These are phyloP conservation scores for Synanthedon vespiformis DNA, from an alignment of 2,888 invertebrate genomes.

Conservation along the genomic window DNA sequence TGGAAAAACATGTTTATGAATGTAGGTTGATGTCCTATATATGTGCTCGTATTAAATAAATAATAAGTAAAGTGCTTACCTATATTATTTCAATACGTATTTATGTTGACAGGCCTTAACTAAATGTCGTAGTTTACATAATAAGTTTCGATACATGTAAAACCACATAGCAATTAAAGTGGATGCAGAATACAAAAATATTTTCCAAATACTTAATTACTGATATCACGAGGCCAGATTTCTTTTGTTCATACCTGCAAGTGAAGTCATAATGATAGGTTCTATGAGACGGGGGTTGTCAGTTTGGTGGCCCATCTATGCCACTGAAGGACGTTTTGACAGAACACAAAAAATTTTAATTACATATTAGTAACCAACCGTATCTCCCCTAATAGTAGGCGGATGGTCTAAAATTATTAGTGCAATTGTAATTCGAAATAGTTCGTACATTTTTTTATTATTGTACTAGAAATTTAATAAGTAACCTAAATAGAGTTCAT, in stretches of 20 bases:
- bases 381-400: slow-evolving; percentile 17
- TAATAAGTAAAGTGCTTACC: too few relatives aligned
- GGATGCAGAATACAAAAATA: slow-evolving; percentile 17
- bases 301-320: slow-evolving; percentile 34
- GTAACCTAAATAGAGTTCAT: too few relatives aligned
- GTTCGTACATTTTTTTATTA: too few relatives aligned
- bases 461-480: too few relatives aligned
- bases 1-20: too few relatives aligned
- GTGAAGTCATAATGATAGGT: slow-evolving; percentile 44
- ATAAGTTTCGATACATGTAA: background rate
- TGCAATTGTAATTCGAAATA: slow-evolving; percentile 19
- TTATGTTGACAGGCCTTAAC: too few relatives aligned
- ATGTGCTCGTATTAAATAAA: too few relatives aligned
- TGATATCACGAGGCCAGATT: slow-evolving; percentile 8
- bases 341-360: slow-evolving; percentile 54
- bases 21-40: too few relatives aligned
- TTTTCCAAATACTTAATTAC: slow-evolving; percentile 28
- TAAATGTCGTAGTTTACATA: background rate
- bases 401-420: slow-evolving; percentile 9
- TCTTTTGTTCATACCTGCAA: slow-evolving; percentile 15
- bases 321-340: slow-evolving; percentile 61
- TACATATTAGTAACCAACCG: slow-evolving; percentile 28
- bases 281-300: slow-evolving; percentile 37
- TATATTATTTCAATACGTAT: too few relatives aligned
- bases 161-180: slow-evolving; percentile 1